phyloP scores from a whole-genome alignment of 2,888 invertebrate species.

The Tipula confusa region DNA sequence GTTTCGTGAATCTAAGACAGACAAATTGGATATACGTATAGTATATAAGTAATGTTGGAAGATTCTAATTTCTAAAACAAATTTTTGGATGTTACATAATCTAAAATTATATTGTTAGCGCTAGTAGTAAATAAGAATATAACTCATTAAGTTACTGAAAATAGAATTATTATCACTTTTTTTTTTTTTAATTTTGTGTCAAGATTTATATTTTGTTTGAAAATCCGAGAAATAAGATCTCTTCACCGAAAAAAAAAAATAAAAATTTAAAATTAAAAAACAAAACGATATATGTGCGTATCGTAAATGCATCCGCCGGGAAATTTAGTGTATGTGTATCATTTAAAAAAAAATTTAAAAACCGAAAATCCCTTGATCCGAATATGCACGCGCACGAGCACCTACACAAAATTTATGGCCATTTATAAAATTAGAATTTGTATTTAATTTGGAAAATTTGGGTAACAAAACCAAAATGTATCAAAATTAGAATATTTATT shows the following conservation, averaged over 20 bases:
- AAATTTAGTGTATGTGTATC: not conserved
- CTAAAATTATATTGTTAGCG: not conserved
- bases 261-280: not conserved
- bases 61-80: not conserved
- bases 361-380: not conserved
- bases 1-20: not conserved
- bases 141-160: constrained; percentile 6
- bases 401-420: not conserved
- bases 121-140: not conserved
- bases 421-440: not conserved
- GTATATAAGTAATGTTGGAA: no score
- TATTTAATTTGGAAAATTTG: not conserved
- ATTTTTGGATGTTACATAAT: not conserved
- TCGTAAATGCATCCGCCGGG: not conserved
- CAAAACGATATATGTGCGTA: not conserved
- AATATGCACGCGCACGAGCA: not conserved
- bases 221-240: not conserved
- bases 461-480: not conserved
- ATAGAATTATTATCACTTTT: not conserved
- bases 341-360: not conserved
- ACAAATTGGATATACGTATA: not conserved
- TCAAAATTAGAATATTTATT: not conserved
- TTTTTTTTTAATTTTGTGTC: not conserved
- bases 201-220: constrained; percentile 3
- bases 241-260: not conserved